Evolutionary conservation across 2,888 invertebrate species (phyloP), one percentile per base, ranked within the genome.

Genomic region (Tetragnatha montana): DNA sequence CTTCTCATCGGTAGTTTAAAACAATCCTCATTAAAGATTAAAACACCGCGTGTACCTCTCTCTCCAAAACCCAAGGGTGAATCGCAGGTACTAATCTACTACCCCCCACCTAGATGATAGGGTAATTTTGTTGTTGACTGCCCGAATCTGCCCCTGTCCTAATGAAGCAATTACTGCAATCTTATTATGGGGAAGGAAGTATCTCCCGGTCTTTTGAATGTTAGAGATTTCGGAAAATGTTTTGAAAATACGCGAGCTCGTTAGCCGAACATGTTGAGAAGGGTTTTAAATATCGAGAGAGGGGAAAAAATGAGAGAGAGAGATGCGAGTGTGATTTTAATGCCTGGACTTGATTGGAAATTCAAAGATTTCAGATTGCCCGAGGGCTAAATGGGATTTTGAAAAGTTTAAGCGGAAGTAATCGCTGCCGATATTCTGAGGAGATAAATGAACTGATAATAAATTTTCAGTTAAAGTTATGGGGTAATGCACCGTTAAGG

Each of bases 141-240:
- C 49, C 14, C 60, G 75, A 76, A 76, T 84, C 69, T 84, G 75
- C 69, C 83, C 47, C 69, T 35, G 14, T 71, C 50, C 85, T 85
- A 85, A 85, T 85, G 85, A 85, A 85, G 85, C 85, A 85, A 85
- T 85, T 85, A 85, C 85, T 70, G 35, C 70, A 85, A 85, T 85
- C 85, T 79, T 79, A 85, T 85, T 85, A 85, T 85, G 78, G 70
- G 47, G 19, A 70, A 60, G 60, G 60, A 60, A 60, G 60, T 60
- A 84, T 84, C 75, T 84, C 68, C 47, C 35, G 49, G 75, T 75
- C 51, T 74, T 82, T 82, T 82, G 51, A 74, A 82, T 74, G 35
- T 82, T 82, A 19, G 82, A 68, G 82, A 82, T 51, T 21, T 21
- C 19, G 19, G 21, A 21, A 71, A 10, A 60, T 60, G 12, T 60